A percentile compares a stretch with the other conserved stretches of the same genome.
These are phyloP conservation scores for Holothuria glaberrima DNA, from an alignment of 35 echinoderm and acorn worm genomes.

Conservation along the genomic window DNA sequence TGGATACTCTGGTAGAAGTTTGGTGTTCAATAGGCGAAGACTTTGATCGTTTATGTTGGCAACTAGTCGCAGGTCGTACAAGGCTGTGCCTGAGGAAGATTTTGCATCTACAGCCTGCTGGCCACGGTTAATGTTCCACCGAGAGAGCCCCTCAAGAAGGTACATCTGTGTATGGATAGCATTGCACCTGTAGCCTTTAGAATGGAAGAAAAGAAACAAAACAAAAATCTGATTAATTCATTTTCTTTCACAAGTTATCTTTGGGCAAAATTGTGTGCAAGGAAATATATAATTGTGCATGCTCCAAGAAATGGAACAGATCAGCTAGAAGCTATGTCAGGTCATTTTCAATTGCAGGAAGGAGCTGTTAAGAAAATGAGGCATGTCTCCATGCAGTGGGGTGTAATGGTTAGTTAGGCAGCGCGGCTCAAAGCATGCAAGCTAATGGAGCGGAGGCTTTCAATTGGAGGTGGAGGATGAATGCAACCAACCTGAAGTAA, in stretches of 20 bases:
- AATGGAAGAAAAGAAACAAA: conserved; percentile 15
- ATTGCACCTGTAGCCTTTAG: conserved; percentile 57
- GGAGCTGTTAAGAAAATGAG: too few relatives aligned
- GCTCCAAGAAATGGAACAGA: neutral
- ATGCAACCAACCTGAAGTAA: too few relatives aligned
- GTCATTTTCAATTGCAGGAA: too few relatives aligned
- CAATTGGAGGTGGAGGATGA: too few relatives aligned
- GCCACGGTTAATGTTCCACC: conserved; percentile 57
- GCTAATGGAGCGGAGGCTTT: too few relatives aligned
- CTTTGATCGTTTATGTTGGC: conserved; percentile 28
- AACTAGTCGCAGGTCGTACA: conserved; percentile 57
- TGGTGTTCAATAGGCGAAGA: neutral
- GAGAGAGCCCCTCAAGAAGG: conserved; percentile 36
- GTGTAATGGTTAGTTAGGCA: too few relatives aligned
- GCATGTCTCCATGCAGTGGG: too few relatives aligned
- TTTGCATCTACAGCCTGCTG: conserved; percentile 2
- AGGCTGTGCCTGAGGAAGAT: neutral
- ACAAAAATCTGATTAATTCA: neutral
- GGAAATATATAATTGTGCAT: neutral
- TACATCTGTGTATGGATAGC: conserved; percentile 66
- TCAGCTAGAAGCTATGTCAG: neutral
- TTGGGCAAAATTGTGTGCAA: neutral
- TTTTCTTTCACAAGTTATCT: neutral
- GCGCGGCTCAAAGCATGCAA: too few relatives aligned
- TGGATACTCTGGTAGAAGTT: too few relatives aligned